Conservation (phyloP, 2,113 vertebrate species). For the Neofelis nebulosa region DNA sequence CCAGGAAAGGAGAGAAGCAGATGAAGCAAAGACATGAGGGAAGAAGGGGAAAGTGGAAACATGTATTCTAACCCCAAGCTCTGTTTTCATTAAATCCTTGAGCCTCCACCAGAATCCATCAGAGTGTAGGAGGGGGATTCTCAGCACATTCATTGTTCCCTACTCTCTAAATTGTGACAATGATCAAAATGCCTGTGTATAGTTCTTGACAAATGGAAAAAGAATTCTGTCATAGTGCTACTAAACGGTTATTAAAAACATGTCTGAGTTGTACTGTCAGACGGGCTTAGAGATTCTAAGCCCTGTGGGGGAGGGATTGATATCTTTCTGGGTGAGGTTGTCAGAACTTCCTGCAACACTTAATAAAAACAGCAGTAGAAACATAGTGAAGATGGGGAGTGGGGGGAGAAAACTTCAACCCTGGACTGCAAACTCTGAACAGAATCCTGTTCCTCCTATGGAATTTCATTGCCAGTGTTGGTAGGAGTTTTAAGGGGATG, state of each 20-base stretch:
- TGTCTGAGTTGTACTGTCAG: background rate
- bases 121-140: background rate
- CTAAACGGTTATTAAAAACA: conserved; percentile 26
- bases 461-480: background rate
- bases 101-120: background rate
- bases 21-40: background rate
- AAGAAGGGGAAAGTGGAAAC: background rate
- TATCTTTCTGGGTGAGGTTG: background rate
- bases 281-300: conserved; percentile 19
- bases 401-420: background rate
- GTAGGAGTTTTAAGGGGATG: background rate
- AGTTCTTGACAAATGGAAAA: conserved; percentile 50
- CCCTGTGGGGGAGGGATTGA: background rate
- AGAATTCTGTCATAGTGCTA: conserved; percentile 46
- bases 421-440: background rate
- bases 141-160: background rate
- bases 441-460: background rate
- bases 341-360: conserved; percentile 22
- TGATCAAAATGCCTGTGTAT: conserved; percentile 44
- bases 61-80: background rate
- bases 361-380: conserved; percentile 38
- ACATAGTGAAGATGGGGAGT: background rate
- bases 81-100: background rate
- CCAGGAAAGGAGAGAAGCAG: background rate
- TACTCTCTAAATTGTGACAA: conserved; percentile 37